Percentiles rank a stretch among this genome's conserved stretches.
Evolutionary conservation across 2,888 invertebrate genomes (phyloP).

Genomic region (Miltochrista miniata): DNA sequence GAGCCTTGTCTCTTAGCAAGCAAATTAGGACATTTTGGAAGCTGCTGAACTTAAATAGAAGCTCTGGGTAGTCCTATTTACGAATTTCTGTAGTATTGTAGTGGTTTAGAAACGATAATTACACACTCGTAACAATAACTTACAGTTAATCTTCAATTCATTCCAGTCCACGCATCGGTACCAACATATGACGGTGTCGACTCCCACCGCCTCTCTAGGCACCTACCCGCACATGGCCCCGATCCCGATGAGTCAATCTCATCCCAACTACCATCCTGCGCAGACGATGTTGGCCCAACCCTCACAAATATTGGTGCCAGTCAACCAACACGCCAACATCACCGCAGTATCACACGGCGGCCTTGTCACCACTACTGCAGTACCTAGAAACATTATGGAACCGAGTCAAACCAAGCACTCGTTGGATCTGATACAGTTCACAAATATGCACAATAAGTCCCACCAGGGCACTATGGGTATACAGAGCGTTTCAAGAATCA

Average conservation of each 20-base stretch:
- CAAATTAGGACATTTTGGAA: no score
- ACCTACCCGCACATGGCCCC: constrained; percentile 67
- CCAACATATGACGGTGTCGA: constrained; percentile 74
- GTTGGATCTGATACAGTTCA: constrained; percentile 68
- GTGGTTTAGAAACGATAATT: no score
- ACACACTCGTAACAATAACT: no score
- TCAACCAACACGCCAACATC: constrained; percentile 43
- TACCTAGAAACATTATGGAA: constrained; percentile 61
- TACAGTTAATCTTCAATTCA: no score
- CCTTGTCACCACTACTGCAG: constrained; percentile 47
- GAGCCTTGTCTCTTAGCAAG: no score
- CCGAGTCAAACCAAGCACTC: constrained; percentile 62
- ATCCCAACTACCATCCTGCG: constrained; percentile 53
- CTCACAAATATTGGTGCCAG: constrained; percentile 31
- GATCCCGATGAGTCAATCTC: constrained; percentile 71
- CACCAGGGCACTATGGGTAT: constrained; percentile 53
- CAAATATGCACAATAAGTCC: constrained; percentile 54
- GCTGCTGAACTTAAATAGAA: no score
- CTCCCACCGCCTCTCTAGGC: constrained; percentile 56
- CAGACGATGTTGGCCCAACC: constrained; percentile 42
- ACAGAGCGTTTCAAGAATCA: constrained; percentile 61
- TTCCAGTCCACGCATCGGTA: constrained; percentile 65
- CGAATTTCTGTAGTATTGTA: no score
- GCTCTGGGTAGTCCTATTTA: no score
- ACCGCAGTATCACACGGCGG: constrained; percentile 48